A percentile compares a stretch with the other conserved stretches of the same genome.
phyloP scores from a whole-genome alignment of 53 echinoderm and acorn worm species.

The Arbacia lixula region DNA sequence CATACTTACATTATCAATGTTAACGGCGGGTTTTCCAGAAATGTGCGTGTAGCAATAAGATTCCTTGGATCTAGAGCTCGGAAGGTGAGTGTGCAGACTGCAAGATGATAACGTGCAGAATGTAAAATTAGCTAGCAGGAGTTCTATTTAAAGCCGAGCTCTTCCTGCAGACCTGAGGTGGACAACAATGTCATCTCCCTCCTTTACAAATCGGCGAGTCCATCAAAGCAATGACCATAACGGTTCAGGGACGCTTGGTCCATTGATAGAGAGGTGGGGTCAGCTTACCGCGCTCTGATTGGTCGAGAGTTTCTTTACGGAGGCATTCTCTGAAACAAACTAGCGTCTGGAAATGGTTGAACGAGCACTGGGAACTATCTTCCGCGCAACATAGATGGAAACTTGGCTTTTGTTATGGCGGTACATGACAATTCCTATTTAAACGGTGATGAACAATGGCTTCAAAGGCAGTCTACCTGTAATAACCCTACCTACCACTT shows the following conservation, averaged over 20 bases:
- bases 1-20: background rate
- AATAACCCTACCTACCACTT: no score
- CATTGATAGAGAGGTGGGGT: background rate
- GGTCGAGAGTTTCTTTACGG: constrained; percentile 31
- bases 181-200: background rate
- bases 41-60: no score
- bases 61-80: no score
- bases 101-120: background rate
- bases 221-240: no score
- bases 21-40: no score
- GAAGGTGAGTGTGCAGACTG: background rate
- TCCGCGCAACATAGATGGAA: background rate
- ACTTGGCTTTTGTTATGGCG: background rate
- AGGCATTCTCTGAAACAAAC: background rate
- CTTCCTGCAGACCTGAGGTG: no score
- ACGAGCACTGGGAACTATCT: background rate
- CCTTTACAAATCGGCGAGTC: constrained; percentile 5
- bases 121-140: no score
- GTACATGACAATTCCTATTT: background rate
- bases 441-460: constrained; percentile 7
- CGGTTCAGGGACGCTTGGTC: background rate
- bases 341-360: background rate
- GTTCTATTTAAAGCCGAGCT: no score
- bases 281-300: constrained; percentile 6
- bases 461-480: constrained; percentile 51